A percentile compares a stretch with the other conserved stretches of the same genome.
Conservation (phyloP, 2,797 vertebrate species). For the Anguilla obscura region DNA sequence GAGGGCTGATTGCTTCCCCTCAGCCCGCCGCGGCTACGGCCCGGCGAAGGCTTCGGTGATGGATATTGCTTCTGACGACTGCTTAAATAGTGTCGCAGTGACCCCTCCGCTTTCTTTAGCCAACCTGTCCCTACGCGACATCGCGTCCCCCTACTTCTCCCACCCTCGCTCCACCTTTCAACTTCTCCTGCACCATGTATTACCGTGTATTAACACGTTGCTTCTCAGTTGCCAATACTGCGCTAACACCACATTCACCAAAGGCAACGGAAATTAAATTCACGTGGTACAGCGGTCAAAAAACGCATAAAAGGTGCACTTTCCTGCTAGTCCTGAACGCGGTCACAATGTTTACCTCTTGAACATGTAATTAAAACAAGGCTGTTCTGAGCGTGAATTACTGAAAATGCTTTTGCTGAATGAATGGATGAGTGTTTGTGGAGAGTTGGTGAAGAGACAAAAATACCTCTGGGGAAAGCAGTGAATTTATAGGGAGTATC, state of each 20-base stretch:
- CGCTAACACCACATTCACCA: neutral
- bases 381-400: neutral
- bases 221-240: neutral
- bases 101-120: neutral
- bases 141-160: neutral
- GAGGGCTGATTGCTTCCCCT: slow-evolving; percentile 19
- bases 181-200: neutral
- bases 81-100: slow-evolving; percentile 11
- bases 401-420: neutral
- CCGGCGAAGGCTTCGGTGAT: neutral
- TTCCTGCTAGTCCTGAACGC: neutral
- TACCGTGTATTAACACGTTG: neutral
- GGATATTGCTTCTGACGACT: slow-evolving; percentile 2
- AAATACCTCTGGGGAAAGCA: neutral
- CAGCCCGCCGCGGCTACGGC: neutral
- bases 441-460: neutral
- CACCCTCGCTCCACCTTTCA: neutral
- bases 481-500: neutral
- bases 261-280: neutral
- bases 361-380: neutral
- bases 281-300: neutral
- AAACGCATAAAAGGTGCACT: neutral
- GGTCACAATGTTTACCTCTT: neutral
- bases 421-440: slow-evolving; percentile 13
- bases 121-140: neutral